Conservation (phyloP, 2,888 invertebrate species). For the Melikaiella ostensackeni region DNA sequence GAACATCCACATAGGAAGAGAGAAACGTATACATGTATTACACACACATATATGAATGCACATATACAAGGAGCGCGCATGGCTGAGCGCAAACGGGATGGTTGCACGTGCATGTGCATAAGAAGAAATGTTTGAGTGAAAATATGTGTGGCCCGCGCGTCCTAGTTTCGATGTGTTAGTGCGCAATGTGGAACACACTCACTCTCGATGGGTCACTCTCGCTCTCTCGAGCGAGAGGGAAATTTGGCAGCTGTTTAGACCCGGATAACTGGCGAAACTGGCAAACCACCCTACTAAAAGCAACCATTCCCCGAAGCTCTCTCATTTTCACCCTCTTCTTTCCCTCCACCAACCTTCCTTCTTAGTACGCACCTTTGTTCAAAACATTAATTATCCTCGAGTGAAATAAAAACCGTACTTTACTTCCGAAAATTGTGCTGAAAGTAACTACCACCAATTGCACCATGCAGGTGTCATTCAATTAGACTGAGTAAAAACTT, state of each 20-base stretch:
- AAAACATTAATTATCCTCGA: conserved; percentile 24
- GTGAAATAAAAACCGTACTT: conserved; percentile 7
- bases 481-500: not conserved
- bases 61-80: conserved; percentile 46
- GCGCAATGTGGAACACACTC: conserved; percentile 73
- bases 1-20: not conserved
- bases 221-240: conserved; percentile 75
- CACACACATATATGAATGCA: conserved; percentile 21
- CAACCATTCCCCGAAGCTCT: conserved; percentile 45
- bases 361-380: conserved; percentile 32
- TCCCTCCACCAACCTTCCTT: conserved; percentile 44
- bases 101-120: conserved; percentile 43
- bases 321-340: conserved; percentile 43
- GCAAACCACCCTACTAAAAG: conserved; percentile 52
- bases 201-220: conserved; percentile 76
- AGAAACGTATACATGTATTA: not conserved
- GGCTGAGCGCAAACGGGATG: conserved; percentile 47
- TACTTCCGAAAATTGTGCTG: conserved; percentile 13
- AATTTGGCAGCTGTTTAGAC: conserved; percentile 77
- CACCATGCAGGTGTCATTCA: not conserved
- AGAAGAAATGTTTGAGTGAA: conserved; percentile 28
- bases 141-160: conserved; percentile 39
- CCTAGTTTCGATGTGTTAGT: conserved; percentile 47
- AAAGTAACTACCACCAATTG: not conserved
- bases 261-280: conserved; percentile 73